These are phyloP conservation scores for Upupa epops DNA, from an alignment of 2,113 vertebrate genomes.

Conservation along the genomic window DNA sequence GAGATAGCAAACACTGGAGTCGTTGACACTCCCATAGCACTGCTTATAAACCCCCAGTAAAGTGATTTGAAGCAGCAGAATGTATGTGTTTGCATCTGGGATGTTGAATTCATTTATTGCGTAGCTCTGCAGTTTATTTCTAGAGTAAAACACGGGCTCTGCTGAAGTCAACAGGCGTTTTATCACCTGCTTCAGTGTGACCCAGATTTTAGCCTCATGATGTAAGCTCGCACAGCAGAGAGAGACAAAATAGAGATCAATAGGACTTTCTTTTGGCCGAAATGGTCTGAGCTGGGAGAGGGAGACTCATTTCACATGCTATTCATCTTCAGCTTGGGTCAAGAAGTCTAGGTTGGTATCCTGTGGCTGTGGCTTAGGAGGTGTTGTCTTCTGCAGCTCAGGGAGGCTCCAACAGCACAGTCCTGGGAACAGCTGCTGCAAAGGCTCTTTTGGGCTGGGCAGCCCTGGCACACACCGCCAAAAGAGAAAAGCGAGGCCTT, in stretches of 20 bases:
- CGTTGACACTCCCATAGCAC: background rate
- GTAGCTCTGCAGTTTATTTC: background rate
- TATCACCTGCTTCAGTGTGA: background rate
- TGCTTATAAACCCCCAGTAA: background rate
- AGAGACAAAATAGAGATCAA: background rate
- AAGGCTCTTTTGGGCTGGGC: background rate
- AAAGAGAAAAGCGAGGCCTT: background rate
- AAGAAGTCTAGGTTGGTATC: background rate
- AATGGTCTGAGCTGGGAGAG: background rate
- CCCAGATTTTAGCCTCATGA: background rate
- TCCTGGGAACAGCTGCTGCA: background rate
- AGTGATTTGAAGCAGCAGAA: background rate
- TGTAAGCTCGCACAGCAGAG: background rate
- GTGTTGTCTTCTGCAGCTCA: background rate
- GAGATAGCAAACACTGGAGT: background rate
- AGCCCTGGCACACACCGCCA: background rate
- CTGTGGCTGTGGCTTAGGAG: fast-evolving
- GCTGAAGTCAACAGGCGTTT: background rate
- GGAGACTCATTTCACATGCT: background rate
- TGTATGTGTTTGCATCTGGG: background rate
- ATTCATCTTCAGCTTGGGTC: background rate
- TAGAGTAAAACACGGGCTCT: background rate
- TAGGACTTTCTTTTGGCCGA: background rate
- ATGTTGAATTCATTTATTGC: constrained; percentile 6
- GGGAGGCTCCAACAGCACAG: fast-evolving